phyloP scores from a whole-genome alignment of 2,797 vertebrate species.

The Molossus molossus region DNA sequence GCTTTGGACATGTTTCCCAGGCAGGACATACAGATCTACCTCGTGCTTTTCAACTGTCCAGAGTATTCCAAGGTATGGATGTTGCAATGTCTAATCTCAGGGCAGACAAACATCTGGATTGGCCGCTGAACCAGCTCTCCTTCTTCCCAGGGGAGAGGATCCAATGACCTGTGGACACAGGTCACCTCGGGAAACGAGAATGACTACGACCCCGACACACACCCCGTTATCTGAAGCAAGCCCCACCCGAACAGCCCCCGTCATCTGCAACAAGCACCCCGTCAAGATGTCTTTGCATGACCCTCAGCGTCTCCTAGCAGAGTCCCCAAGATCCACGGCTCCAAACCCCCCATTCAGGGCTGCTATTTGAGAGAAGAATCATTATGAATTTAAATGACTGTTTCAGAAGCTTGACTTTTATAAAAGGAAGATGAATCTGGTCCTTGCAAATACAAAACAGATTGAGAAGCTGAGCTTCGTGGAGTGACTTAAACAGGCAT shows the following conservation, averaged over 20 bases:
- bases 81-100: background rate
- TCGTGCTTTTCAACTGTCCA: constrained; percentile 24
- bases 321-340: constrained; percentile 70
- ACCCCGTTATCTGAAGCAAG: background rate
- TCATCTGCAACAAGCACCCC: background rate
- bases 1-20: background rate
- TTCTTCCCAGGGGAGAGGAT: background rate
- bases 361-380: constrained; percentile 79
- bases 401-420: constrained; percentile 86
- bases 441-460: constrained; percentile 86
- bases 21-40: background rate
- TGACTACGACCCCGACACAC: background rate
- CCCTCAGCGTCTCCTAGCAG: constrained; percentile 61
- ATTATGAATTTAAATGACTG: constrained; percentile 84
- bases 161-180: background rate
- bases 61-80: constrained; percentile 3
- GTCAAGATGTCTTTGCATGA: background rate
- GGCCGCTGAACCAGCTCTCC: background rate
- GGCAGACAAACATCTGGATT: background rate
- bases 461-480: constrained; percentile 85
- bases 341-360: constrained; percentile 74
- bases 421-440: constrained; percentile 86
- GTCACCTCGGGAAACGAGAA: background rate
- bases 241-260: background rate
- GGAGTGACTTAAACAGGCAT: constrained; percentile 86